These are phyloP conservation scores for Alentia gelatinosa DNA, from an alignment of 2,888 invertebrate genomes.

Conservation along the genomic window DNA sequence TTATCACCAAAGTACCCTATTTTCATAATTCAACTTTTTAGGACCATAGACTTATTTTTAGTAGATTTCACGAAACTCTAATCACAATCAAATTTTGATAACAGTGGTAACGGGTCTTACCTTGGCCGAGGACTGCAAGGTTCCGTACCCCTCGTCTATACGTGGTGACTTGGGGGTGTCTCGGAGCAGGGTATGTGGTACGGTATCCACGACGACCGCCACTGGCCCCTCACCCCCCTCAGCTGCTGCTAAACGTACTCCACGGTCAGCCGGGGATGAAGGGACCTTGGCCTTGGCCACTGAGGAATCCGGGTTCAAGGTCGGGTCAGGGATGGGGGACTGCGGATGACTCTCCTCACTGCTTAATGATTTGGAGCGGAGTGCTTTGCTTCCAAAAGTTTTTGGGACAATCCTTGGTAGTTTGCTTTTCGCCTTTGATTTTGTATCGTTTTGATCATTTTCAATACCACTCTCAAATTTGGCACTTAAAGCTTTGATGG, in stretches of 20 bases:
- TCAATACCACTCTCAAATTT: not conserved
- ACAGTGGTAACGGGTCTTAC: too few species aligned
- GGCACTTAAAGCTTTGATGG: constrained; percentile 3
- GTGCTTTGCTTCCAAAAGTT: not conserved
- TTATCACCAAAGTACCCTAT: too few species aligned
- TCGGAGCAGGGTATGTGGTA: not conserved
- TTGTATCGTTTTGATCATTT: not conserved
- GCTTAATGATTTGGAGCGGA: not conserved
- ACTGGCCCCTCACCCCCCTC: not conserved
- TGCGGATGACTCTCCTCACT: not conserved
- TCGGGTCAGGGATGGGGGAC: not conserved
- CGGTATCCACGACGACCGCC: not conserved
- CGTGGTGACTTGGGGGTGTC: constrained; percentile 44
- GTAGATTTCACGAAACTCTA: too few species aligned
- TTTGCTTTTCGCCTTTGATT: not conserved
- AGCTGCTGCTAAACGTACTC: constrained; percentile 12
- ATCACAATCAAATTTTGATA: not conserved
- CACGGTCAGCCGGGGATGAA: not conserved
- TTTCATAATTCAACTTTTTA: too few species aligned
- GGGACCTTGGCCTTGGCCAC: not conserved
- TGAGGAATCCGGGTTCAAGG: not conserved
- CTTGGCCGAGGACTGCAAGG: constrained; percentile 39
- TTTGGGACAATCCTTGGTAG: constrained; percentile 12
- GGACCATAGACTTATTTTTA: too few species aligned
- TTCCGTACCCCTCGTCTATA: constrained; percentile 39